These are phyloP conservation scores for Ctenosaura bakeri DNA, from an alignment of 2,797 vertebrate genomes.

Conservation along the genomic window DNA sequence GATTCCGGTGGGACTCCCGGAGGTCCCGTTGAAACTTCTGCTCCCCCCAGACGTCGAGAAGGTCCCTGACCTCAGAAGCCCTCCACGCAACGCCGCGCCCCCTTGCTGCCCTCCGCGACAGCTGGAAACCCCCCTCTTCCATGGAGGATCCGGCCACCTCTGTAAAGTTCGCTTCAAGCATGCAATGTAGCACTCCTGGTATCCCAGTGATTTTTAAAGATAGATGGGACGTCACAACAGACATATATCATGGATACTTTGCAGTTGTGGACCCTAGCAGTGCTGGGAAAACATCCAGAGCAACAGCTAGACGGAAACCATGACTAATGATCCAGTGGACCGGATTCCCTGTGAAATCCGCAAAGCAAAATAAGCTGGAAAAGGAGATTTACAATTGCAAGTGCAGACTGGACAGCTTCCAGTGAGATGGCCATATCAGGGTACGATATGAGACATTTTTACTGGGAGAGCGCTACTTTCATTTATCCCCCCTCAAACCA, in stretches of 20 bases:
- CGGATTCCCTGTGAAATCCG: background rate
- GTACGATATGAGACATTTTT: background rate
- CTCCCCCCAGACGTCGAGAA: too few species aligned
- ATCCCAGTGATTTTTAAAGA: background rate
- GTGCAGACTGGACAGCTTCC: background rate
- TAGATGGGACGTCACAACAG: background rate
- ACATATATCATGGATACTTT: slow-evolving; percentile 9
- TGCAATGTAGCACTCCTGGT: background rate
- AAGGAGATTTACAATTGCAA: background rate
- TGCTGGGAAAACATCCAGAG: background rate
- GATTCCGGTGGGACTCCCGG: too few species aligned
- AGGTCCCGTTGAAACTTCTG: too few species aligned
- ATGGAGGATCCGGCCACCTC: too few species aligned
- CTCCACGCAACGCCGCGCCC: too few species aligned
- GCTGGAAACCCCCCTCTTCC: too few species aligned
- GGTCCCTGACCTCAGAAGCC: too few species aligned
- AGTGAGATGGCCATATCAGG: background rate
- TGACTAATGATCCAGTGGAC: background rate
- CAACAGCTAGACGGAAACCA: background rate
- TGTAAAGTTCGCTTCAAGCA: too few species aligned
- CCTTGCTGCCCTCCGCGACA: too few species aligned
- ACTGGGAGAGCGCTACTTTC: too few species aligned
- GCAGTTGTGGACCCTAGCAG: background rate
- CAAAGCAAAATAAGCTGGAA: background rate
- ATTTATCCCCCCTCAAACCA: too few species aligned